phyloP scores from a whole-genome alignment of 1,140 invertebrate species.

The Tetragnatha versicolor region DNA sequence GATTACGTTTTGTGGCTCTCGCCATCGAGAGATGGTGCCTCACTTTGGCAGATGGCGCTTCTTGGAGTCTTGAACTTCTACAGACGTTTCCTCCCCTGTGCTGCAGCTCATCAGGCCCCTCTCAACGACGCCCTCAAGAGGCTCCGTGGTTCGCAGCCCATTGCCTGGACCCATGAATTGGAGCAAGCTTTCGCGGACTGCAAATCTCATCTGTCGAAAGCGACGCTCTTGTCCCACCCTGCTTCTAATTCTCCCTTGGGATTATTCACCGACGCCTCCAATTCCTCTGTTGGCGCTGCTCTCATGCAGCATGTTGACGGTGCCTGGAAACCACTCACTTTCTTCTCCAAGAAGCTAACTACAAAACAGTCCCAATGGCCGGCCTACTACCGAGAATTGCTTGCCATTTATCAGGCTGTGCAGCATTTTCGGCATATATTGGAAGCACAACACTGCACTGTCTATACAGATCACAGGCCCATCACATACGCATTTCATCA shows the following conservation, averaged over 20 bases:
- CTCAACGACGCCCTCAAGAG: background rate
- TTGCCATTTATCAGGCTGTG: constrained; percentile 45
- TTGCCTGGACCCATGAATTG: too few relatives aligned
- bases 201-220: background rate
- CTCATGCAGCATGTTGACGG: background rate
- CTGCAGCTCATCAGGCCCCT: background rate
- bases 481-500: background rate
- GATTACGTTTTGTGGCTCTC: too few relatives aligned
- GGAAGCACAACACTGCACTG: background rate
- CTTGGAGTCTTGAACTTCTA: background rate
- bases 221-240: background rate
- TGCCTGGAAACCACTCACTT: background rate
- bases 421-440: background rate
- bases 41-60: too few relatives aligned
- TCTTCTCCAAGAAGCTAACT: constrained; percentile 2
- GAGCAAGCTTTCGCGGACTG: too few relatives aligned
- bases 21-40: too few relatives aligned
- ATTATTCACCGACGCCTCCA: background rate
- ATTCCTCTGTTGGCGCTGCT: background rate
- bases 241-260: background rate
- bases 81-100: background rate
- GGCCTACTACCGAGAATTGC: constrained; percentile 65
- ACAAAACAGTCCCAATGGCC: constrained; percentile 59
- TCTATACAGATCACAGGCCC: background rate
- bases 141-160: background rate